A percentile compares a stretch with the other conserved stretches of the same genome.
These are phyloP conservation scores for Leptothorax acervorum DNA, from an alignment of 2,888 invertebrate genomes.

Conservation along the genomic window DNA sequence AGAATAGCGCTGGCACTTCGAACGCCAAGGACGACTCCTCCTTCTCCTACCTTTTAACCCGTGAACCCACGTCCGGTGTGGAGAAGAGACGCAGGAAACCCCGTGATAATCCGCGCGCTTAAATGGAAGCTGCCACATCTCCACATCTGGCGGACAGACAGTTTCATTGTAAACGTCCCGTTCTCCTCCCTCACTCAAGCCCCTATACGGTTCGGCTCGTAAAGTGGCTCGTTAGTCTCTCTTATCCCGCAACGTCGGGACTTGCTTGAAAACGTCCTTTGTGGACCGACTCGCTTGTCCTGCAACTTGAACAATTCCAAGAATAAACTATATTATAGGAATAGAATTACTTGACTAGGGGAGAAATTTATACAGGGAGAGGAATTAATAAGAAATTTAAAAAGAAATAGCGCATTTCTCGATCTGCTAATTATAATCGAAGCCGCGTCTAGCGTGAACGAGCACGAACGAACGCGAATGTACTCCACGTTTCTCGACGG, in stretches of 20 bases:
- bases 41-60: background rate
- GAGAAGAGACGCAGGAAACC: constrained; percentile 22
- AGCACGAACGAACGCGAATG: background rate
- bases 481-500: background rate
- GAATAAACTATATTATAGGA: background rate
- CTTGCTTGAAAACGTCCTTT: constrained; percentile 21
- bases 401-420: background rate
- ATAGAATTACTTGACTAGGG: background rate
- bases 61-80: constrained; percentile 21
- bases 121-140: constrained; percentile 58
- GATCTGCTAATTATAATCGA: background rate
- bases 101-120: constrained; percentile 33
- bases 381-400: too few species aligned
- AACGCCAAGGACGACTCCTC: background rate
- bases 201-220: constrained; percentile 57
- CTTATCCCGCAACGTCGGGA: constrained; percentile 47
- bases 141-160: constrained; percentile 69
- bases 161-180: constrained; percentile 61
- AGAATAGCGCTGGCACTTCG: background rate
- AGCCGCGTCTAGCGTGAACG: background rate
- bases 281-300: background rate
- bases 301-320: background rate
- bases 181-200: constrained; percentile 46
- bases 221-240: constrained; percentile 63
- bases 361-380: too few species aligned